These are phyloP conservation scores for Elaphurus davidianus DNA, from an alignment of 2,113 vertebrate species.

Conservation along the genomic window DNA sequence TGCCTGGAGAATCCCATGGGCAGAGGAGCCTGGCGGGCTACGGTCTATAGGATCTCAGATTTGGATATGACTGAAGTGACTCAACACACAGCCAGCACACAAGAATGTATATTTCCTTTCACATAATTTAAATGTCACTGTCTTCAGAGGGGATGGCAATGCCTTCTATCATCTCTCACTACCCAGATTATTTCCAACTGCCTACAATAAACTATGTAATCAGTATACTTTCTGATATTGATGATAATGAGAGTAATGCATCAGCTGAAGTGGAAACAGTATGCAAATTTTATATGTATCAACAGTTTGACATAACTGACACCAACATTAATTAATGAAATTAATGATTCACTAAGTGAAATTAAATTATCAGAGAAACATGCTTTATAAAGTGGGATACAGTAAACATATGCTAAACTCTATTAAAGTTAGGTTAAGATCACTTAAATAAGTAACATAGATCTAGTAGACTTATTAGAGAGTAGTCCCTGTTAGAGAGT, in stretches of 20 bases:
- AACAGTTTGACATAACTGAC: conserved; percentile 12
- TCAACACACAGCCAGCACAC: background rate
- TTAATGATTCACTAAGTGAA: background rate
- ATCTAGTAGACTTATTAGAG: background rate
- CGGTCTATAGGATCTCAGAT: accelerated
- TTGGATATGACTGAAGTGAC: background rate
- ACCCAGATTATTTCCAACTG: background rate
- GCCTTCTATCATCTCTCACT: background rate
- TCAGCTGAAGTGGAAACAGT: background rate
- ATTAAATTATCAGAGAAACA: background rate
- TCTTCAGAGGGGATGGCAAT: background rate
- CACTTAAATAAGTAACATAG: background rate
- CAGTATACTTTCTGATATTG: background rate
- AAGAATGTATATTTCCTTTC: background rate
- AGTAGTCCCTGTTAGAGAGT: background rate
- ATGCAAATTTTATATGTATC: background rate
- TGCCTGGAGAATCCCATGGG: background rate
- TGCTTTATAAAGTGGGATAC: background rate
- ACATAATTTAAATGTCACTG: background rate
- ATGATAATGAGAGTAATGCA: background rate
- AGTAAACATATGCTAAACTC: background rate
- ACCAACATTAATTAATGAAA: conserved; percentile 28
- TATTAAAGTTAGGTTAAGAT: background rate
- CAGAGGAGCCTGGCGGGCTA: background rate
- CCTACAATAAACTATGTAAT: background rate